Percentiles rank a stretch among this genome's conserved stretches.
These are phyloP conservation scores for Noctua janthina DNA, from an alignment of 2,888 invertebrate species.

Conservation along the genomic window DNA sequence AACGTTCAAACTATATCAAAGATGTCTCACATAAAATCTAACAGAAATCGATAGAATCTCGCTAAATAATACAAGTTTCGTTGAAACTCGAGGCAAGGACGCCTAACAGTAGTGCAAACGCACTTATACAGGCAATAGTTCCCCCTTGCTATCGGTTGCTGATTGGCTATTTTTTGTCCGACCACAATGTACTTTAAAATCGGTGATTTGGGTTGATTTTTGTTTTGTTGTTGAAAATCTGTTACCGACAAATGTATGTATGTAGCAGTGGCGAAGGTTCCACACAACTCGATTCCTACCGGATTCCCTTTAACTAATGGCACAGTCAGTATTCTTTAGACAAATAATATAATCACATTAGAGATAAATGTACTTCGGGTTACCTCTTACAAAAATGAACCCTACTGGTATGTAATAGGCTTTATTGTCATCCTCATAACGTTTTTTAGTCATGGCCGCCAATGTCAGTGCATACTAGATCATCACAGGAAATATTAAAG, in stretches of 20 bases:
- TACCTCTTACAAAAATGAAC: no score
- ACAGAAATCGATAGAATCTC: not conserved
- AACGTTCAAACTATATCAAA: not conserved
- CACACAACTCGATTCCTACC: no score
- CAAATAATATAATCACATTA: no score
- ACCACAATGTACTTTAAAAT: not conserved
- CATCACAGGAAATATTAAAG: not conserved
- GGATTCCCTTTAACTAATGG: no score
- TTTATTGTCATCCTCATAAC: not conserved
- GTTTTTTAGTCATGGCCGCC: not conserved
- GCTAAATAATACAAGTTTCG: not conserved
- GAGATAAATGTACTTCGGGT: no score
- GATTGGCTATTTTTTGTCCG: not conserved
- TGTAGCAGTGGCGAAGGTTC: no score
- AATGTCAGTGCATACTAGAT: not conserved
- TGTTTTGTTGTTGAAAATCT: not conserved
- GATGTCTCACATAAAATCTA: not conserved
- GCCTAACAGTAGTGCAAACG: not conserved
- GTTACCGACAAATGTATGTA: not conserved
- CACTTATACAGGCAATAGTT: not conserved
- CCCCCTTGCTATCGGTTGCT: not conserved
- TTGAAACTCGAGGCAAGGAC: not conserved
- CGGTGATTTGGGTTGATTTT: not conserved
- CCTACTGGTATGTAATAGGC: no score
- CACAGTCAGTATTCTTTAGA: no score